A percentile compares a stretch with the other conserved stretches of the same genome.
Evolutionary conservation across 2,888 invertebrate species (phyloP).

Genomic region (Agrotis puta): DNA sequence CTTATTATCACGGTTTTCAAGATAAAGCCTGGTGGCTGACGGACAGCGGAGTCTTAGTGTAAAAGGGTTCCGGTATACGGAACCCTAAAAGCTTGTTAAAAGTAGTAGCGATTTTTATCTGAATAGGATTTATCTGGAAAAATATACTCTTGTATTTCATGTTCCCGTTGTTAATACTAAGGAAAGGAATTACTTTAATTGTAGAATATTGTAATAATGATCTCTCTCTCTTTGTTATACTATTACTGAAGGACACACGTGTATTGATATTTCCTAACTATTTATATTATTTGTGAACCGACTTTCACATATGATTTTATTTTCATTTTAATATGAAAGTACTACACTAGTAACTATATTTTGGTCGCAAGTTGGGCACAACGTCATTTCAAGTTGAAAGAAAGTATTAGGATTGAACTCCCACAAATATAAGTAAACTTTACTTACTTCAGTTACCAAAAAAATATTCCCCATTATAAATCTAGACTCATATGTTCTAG

Average conservation of each 20-base stretch:
- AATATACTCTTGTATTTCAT: slow-evolving; percentile 7
- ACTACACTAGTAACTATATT: too few species aligned
- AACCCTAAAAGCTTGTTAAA: slow-evolving; percentile 3
- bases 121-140: background rate
- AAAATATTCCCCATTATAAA: background rate
- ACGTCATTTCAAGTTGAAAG: background rate
- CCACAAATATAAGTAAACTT: too few species aligned
- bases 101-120: slow-evolving; percentile 12
- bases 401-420: background rate
- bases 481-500: background rate
- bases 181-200: background rate
- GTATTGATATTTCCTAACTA: background rate
- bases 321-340: background rate
- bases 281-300: background rate
- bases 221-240: too few species aligned
- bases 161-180: background rate
- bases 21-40: too few species aligned
- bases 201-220: slow-evolving; percentile 7
- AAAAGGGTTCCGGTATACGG: too few species aligned
- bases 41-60: too few species aligned
- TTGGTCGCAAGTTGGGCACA: too few species aligned
- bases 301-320: background rate
- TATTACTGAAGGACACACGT: background rate
- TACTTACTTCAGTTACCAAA: too few species aligned
- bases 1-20: too few species aligned